Evolutionary conservation across 1,140 invertebrate species (phyloP), one percentile per base, ranked within the genome.

Genomic region (Ruditapes philippinarum): DNA sequence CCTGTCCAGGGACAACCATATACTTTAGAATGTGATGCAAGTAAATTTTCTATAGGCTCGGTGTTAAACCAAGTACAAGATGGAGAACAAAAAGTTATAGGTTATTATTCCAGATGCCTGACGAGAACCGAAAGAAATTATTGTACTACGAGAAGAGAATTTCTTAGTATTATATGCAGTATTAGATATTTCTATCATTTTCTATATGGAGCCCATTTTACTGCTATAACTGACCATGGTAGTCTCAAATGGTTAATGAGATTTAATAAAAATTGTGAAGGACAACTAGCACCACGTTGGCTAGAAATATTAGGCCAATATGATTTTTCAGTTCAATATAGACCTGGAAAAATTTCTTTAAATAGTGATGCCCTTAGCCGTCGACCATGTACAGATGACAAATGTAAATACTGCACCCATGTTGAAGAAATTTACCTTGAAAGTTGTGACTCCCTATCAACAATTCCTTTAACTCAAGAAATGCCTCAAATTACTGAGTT

Each of bases 61-160:
- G 92, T 92, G 0, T 88, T 95, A 36, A 89, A 84, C 1, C 94
- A 95, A 85, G 70, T 81, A 36, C 62, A 91, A 51, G 91, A 92
- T n/a, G 88, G 91, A 40, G n/a, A 81, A 31, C 90, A 91, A 57
- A 36, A 74, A 19, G 85, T 91, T 0, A 89, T 94, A 9, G 91
- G 91, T 1, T 94, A 91, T 87, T 70, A 54, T 14, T 91, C 84
- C 82, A 80, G 51, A 31, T 40, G 80, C 5, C 74, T 93, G 3
- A 90, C 60, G 31, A 81, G 22, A 25, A 90, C 95, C 19, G 96
- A 97, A 92, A 85, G 93, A 85, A 95, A 96, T 17, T 97, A 97
- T 91, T 93, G 91, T 57, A 76, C 82, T 7, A 92, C 91, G 17
- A 5, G 89, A 22, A 93, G 87, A 54, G 91, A 93, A 87, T 65